Base-by-base conservation (phyloP, 2,797 vertebrate genomes). In the Percopsis omiscomaycus region DNA sequence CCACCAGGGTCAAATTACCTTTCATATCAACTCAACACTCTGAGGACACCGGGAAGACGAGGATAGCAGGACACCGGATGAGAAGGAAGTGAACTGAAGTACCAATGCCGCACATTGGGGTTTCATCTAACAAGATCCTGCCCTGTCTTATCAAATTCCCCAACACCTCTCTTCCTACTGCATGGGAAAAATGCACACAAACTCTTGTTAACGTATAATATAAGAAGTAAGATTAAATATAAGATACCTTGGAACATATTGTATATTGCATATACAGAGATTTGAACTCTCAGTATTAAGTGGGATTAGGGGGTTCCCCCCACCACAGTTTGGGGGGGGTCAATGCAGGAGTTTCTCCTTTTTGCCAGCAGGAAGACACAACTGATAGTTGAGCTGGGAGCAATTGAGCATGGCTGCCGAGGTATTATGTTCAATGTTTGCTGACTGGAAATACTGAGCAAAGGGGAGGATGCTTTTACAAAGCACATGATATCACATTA, bases 1-100 rank as follows among this genome's bases (percentile, higher is more conserved):
- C 71, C 67, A 61, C 78, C 65, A 79, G 87, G 86, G 88, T 85
- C 89, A 86, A 81, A 78, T 73, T 80, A 88, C 84, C 88, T 89
- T 82, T 85, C 78, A 75, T 75, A 77, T 82, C 71, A 74, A 62
- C 67, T 82, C 65, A 64, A 45, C 64, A 50, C 22, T 60, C 63
- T 72, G 80, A 79, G 77, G 81, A 73, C 65, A 59, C 58, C 68
- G 49, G 69, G 59, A 48, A 55, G 59, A 74, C 42, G 77, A 44
- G 64, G 46, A 29, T 29, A 8, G 42, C 16, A 11, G 3, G 47
- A 4, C 27, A 37, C 11, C 27, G 61, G 47, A 46, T 37, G 52
- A 13, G 32, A 48, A 28, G 30, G 22, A 28, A 29, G 49, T 69
- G 22, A 49, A 67, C 63, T 71, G 59, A 59, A 58, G 63, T 58